Evolutionary conservation across 2,797 vertebrate genomes (phyloP).

Genomic region (Sebastes diaconus): DNA sequence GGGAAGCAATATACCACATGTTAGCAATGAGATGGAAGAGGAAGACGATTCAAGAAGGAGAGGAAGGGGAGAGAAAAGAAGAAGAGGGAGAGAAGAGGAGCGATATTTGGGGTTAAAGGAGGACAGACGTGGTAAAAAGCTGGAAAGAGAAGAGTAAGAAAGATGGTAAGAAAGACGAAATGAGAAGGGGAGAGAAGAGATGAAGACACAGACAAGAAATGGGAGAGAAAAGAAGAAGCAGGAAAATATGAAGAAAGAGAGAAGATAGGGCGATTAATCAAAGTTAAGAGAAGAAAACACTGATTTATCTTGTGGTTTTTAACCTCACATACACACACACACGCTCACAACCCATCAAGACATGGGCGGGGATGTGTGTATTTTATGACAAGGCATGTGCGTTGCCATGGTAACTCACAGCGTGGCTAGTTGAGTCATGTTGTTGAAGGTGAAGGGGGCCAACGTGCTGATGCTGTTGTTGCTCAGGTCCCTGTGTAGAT

Average conservation of each 20-base stretch:
- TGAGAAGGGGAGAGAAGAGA: background rate
- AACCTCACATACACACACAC: background rate
- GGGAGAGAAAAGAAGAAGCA: background rate
- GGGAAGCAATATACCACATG: background rate
- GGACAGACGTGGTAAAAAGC: background rate
- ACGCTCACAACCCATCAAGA: background rate
- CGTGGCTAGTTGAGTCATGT: constrained; percentile 96
- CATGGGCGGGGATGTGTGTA: background rate
- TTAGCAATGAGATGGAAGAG: background rate
- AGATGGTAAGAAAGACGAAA: background rate
- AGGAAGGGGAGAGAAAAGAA: background rate
- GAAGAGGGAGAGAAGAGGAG: background rate
- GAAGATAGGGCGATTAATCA: background rate
- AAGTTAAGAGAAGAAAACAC: constrained; percentile 1
- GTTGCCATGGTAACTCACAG: constrained; percentile 87
- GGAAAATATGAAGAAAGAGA: background rate
- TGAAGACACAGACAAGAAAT: background rate
- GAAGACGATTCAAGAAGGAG: background rate
- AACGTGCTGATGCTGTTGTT: constrained; percentile 96
- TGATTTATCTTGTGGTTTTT: background rate
- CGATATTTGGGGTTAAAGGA: background rate
- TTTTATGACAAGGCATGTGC: background rate
- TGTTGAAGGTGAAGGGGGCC: constrained; percentile 92
- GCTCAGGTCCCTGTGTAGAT: constrained; percentile 90
- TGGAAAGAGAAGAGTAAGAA: background rate